phyloP scores from a whole-genome alignment of 2,797 vertebrate species.

The Limnodromus scolopaceus region DNA sequence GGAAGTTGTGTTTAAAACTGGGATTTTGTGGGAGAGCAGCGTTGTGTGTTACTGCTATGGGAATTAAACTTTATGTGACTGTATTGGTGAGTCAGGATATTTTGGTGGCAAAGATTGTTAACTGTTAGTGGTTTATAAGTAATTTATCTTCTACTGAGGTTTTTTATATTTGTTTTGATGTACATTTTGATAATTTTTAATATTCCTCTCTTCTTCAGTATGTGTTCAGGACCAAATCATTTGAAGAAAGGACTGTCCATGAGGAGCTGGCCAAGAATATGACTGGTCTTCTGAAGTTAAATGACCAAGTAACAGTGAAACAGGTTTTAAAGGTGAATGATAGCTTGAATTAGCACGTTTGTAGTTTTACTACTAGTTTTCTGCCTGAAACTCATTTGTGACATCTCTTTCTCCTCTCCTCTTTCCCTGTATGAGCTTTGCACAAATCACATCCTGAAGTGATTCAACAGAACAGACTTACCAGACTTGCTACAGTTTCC shows the following conservation, averaged over 20 bases:
- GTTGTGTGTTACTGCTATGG: background rate
- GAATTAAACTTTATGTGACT: background rate
- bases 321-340: constrained; percentile 89
- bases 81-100: background rate
- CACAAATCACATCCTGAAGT: background rate
- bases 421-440: background rate
- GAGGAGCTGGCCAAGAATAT: constrained; percentile 94
- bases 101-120: background rate
- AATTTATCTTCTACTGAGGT: background rate
- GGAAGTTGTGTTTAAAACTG: background rate
- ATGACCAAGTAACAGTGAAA: constrained; percentile 87
- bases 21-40: background rate
- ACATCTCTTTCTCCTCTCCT: background rate
- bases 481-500: background rate
- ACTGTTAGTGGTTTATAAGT: background rate
- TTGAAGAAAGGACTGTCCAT: constrained; percentile 91
- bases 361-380: background rate
- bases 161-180: background rate
- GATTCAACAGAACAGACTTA: background rate
- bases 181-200: background rate
- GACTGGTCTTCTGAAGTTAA: constrained; percentile 92
- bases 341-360: background rate
- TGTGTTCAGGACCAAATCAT: constrained; percentile 90
- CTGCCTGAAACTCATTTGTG: background rate
- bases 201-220: constrained; percentile 79